These are phyloP conservation scores for Marisa cornuarietis DNA, from an alignment of 1,140 invertebrate genomes.

Conservation along the genomic window DNA sequence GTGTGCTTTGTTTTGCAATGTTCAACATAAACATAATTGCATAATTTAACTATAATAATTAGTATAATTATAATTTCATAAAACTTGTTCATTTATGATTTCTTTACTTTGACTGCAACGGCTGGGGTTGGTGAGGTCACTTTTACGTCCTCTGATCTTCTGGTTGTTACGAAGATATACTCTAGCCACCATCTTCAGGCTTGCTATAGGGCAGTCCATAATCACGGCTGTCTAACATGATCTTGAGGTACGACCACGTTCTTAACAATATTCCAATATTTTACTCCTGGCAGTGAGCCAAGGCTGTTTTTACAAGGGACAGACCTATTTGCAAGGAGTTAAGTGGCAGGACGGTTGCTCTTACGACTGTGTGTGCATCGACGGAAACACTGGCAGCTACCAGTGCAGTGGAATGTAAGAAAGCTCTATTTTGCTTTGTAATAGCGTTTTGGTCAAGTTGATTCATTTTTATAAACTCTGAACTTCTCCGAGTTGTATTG, in stretches of 20 bases:
- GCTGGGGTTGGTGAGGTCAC: neutral
- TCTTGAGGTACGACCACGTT: no score
- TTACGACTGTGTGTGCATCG: slow-evolving; percentile 39
- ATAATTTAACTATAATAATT: no score
- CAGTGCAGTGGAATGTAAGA: slow-evolving; percentile 37
- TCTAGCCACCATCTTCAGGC: neutral
- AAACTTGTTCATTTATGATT: neutral
- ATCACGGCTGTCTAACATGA: no score
- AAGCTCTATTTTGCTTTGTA: neutral
- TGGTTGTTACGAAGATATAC: neutral
- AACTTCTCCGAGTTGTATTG: neutral
- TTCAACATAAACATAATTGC: no score
- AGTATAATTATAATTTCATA: neutral
- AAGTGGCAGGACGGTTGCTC: slow-evolving; percentile 48
- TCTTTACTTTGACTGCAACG: neutral
- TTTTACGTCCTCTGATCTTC: neutral
- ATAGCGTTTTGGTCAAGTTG: neutral
- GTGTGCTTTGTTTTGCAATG: no score
- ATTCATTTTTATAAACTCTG: neutral
- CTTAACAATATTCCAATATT: neutral
- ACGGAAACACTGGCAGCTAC: slow-evolving; percentile 36
- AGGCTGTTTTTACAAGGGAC: slow-evolving; percentile 42
- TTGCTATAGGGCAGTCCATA: neutral
- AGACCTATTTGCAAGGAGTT: slow-evolving; percentile 28
- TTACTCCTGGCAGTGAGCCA: neutral